Conservation (phyloP, 2,888 invertebrate genomes). For the Hypomecis atomaria region DNA sequence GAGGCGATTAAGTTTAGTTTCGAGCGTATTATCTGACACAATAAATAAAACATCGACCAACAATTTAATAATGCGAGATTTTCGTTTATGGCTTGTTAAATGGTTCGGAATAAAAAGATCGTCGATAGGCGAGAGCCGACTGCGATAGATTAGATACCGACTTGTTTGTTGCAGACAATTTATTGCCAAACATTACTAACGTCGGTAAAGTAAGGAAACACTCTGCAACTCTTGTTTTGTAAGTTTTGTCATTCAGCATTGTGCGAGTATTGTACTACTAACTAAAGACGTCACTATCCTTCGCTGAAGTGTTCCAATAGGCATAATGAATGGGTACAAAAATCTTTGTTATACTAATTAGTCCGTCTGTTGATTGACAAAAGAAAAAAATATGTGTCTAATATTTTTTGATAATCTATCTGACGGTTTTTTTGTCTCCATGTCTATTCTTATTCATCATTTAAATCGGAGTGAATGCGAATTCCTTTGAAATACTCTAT, state of each 20-base stretch:
- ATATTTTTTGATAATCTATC: no score
- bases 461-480: no score
- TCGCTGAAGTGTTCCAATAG: no score
- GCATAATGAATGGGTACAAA: no score
- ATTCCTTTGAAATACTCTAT: no score
- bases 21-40: constrained; percentile 29
- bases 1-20: constrained; percentile 5
- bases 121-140: constrained; percentile 56
- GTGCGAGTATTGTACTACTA: no score
- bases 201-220: constrained; percentile 50
- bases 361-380: no score
- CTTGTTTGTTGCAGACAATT: constrained; percentile 70
- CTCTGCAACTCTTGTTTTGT: constrained; percentile 49
- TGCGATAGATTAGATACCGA: constrained; percentile 56
- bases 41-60: constrained; percentile 22
- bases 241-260: constrained; percentile 11
- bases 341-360: no score
- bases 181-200: constrained; percentile 64
- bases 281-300: no score
- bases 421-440: no score
- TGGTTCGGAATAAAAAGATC: constrained; percentile 74
- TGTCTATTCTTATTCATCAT: no score
- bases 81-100: constrained; percentile 68
- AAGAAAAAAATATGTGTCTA: no score
- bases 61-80: constrained; percentile 58